A percentile compares a stretch with the other conserved stretches of the same genome.
These are phyloP conservation scores for Bufo gargarizans DNA, from an alignment of 2,113 vertebrate genomes.

Conservation along the genomic window DNA sequence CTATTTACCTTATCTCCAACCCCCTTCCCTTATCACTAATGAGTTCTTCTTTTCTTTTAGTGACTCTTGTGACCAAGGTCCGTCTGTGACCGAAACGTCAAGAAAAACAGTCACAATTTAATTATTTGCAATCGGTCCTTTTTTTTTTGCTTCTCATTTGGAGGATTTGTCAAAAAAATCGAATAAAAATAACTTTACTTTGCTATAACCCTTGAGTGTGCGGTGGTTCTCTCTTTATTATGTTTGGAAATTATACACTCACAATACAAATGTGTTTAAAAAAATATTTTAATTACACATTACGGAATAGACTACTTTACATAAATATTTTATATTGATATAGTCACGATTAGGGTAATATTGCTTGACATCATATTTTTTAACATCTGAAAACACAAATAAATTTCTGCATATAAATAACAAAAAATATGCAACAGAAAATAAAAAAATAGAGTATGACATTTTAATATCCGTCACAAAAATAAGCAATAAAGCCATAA, in stretches of 20 bases:
- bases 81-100: too few relatives aligned
- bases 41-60: too few relatives aligned
- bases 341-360: conserved; percentile 27
- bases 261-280: not conserved
- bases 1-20: too few relatives aligned
- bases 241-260: not conserved
- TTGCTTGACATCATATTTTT: conserved; percentile 18
- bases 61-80: too few relatives aligned
- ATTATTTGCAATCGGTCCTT: too few relatives aligned
- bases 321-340: conserved; percentile 4
- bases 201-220: too few relatives aligned
- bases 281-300: conserved; percentile 40
- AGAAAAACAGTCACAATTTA: too few relatives aligned
- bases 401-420: conserved; percentile 30
- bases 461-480: not conserved
- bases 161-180: too few relatives aligned
- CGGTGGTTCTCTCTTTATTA: too few relatives aligned
- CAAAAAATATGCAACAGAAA: not conserved
- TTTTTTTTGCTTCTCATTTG: too few relatives aligned
- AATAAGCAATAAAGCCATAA: conserved; percentile 6
- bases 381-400: conserved; percentile 8
- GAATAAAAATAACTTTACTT: too few relatives aligned
- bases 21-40: too few relatives aligned
- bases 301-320: not conserved
- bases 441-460: conserved; percentile 31